These are phyloP conservation scores for Drosophila barbarae DNA, from an alignment of 2,888 invertebrate genomes.

Conservation along the genomic window DNA sequence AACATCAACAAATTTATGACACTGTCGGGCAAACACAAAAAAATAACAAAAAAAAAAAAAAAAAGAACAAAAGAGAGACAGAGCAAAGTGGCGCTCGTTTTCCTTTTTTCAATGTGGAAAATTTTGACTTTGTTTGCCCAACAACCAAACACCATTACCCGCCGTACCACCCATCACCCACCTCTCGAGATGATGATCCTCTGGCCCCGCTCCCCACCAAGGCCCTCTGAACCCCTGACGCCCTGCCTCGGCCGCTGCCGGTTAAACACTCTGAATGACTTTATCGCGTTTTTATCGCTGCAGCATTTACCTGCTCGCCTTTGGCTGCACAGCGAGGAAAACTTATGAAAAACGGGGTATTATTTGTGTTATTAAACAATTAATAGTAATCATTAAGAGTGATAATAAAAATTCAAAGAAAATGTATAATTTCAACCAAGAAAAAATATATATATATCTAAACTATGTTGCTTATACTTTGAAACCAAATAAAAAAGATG, in stretches of 20 bases:
- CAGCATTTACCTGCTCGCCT: constrained; percentile 55
- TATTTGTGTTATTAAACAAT: neutral
- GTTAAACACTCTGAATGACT: constrained; percentile 64
- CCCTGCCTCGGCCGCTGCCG: constrained; percentile 11
- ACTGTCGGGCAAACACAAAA: constrained; percentile 34
- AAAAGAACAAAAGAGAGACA: neutral
- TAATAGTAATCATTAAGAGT: too few relatives aligned
- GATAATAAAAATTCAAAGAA: too few relatives aligned
- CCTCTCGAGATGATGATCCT: constrained; percentile 6
- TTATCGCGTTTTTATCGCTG: constrained; percentile 65
- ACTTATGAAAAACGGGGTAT: neutral
- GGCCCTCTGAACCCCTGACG: constrained; percentile 1
- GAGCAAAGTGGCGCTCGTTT: constrained; percentile 5
- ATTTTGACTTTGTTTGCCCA: constrained; percentile 44
- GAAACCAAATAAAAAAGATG: too few relatives aligned
- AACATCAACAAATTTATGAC: constrained; percentile 48
- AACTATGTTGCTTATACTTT: too few relatives aligned
- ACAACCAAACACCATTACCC: neutral
- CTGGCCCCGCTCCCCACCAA: neutral
- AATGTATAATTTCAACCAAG: too few relatives aligned
- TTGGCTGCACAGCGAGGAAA: constrained; percentile 13
- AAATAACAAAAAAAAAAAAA: constrained; percentile 1
- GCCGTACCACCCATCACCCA: neutral
- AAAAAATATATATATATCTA: too few relatives aligned
- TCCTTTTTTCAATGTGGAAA: constrained; percentile 27